These are phyloP conservation scores for Myrmophylax atrothorax DNA, from an alignment of 2,113 vertebrate species.

Conservation along the genomic window DNA sequence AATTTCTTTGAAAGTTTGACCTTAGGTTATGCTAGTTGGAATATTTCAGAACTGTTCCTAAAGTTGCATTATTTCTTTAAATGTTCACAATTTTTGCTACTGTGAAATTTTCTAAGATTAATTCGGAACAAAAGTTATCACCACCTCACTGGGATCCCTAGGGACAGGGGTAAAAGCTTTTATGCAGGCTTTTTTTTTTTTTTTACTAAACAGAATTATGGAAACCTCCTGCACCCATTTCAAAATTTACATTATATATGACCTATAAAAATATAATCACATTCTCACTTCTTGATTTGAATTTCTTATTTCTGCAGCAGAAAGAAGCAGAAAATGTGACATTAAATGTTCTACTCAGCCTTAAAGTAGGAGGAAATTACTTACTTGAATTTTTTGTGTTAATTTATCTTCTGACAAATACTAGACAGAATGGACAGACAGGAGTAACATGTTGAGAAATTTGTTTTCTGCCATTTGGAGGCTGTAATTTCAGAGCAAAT, in stretches of 20 bases:
- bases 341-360: not conserved
- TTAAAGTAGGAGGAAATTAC: not conserved
- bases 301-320: constrained; percentile 5
- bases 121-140: not conserved
- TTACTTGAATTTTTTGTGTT: not conserved
- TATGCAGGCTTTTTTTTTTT: not conserved
- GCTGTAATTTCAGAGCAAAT: not conserved
- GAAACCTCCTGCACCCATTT: not conserved
- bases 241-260: not conserved
- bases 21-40: not conserved
- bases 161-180: not conserved
- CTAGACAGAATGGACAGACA: not conserved
- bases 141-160: not conserved
- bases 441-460: not conserved
- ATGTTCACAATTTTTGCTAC: not conserved
- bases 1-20: not conserved
- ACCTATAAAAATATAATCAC: not conserved
- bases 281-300: not conserved
- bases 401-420: constrained; percentile 47
- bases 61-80: not conserved
- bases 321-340: not conserved
- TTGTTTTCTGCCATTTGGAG: constrained; percentile 5
- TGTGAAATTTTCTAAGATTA: not conserved
- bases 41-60: not conserved
- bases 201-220: not conserved